Base-by-base conservation (phyloP, 2,113 vertebrate species). In the Gallinago jamesoni region DNA sequence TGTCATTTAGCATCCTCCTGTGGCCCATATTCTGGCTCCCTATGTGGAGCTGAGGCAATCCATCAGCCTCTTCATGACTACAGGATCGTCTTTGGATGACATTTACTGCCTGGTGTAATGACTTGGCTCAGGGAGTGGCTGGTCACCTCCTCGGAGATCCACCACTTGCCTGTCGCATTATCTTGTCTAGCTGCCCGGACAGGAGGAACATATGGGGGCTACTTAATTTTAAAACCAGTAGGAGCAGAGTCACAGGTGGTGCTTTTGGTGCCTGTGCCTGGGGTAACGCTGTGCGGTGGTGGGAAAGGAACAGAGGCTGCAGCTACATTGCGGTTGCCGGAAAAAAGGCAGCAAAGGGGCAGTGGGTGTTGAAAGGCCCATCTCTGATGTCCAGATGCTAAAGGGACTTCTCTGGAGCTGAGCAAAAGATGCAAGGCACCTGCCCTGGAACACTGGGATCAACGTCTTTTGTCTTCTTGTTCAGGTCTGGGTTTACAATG, bases 401-500 rank as follows among this genome's bases (percentile, higher is more conserved):
- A 68, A 72, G 68, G 4, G 8, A 20, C 15, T 39, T 9, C 73
- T 84, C 48, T 35, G 19, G 2, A 25, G 35, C 33, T 25, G 20
- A 72, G 8, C 27, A 13, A 8, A 86, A n/a, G 45, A 25, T 20
- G 14, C 4, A 57, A 48, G 19, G 24, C 9, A 62, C 22, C 66
- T 85, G 57, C 35, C 39, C 19, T 56, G 45, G 56, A 66, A 10
- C 35, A 6, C 1, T 18, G 35, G 16, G 37, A 10, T 93, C 7
- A 68, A 24, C 4, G 5, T 22, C 9, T 39, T 66, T 45, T 21
- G 0, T 74, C n/a, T 77, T 27, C 28, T 41, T 31, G 55, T 59
- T 9, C 87, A 99, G 99, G 95, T 99, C 74, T 99, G 99, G 99
- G 64, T 97, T 86, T 99, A 99, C 21, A 99, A 99, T 3, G 99